A percentile compares a stretch with the other conserved stretches of the same genome.
Conservation (phyloP, 1,140 invertebrate genomes). For the Drosophila baimaii region DNA sequence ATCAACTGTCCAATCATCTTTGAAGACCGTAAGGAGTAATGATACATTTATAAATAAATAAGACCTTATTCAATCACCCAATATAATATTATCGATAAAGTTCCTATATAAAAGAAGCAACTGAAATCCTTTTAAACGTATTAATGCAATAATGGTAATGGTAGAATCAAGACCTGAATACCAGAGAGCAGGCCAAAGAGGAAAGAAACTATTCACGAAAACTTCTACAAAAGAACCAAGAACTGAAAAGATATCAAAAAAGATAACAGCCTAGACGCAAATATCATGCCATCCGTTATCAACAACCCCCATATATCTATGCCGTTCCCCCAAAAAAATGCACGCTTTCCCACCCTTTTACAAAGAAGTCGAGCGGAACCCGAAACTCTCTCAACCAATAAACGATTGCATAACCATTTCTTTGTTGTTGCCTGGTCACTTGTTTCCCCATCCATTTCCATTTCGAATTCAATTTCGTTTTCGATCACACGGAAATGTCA, state of each 20-base stretch:
- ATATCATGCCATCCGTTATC: conserved; percentile 28
- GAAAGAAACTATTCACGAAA: neutral
- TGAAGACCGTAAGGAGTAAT: too few species aligned
- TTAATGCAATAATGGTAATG: too few species aligned
- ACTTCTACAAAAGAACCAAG: neutral
- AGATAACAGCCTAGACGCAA: conserved; percentile 9
- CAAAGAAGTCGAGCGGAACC: conserved; percentile 36
- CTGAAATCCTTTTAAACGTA: too few species aligned
- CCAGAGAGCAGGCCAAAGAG: neutral
- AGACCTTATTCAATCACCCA: neutral
- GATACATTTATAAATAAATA: too few species aligned
- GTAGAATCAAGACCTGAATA: neutral
- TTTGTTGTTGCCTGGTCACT: conserved; percentile 20
- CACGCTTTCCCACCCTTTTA: conserved; percentile 17
- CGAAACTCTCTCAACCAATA: conserved; percentile 37
- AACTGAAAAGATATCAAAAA: conserved; percentile 2
- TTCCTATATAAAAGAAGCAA: too few species aligned
- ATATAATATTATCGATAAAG: too few species aligned
- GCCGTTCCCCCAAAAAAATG: conserved; percentile 4
- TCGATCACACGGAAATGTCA: conserved; percentile 39
- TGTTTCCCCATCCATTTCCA: conserved; percentile 22
- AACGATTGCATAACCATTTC: conserved; percentile 44
- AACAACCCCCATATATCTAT: conserved; percentile 11
- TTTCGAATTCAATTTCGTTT: conserved; percentile 34
- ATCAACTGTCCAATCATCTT: too few species aligned